A percentile compares a stretch with the other conserved stretches of the same genome.
These are phyloP conservation scores for Bombus difficillimus DNA, from an alignment of 1,140 invertebrate genomes.

Conservation along the genomic window DNA sequence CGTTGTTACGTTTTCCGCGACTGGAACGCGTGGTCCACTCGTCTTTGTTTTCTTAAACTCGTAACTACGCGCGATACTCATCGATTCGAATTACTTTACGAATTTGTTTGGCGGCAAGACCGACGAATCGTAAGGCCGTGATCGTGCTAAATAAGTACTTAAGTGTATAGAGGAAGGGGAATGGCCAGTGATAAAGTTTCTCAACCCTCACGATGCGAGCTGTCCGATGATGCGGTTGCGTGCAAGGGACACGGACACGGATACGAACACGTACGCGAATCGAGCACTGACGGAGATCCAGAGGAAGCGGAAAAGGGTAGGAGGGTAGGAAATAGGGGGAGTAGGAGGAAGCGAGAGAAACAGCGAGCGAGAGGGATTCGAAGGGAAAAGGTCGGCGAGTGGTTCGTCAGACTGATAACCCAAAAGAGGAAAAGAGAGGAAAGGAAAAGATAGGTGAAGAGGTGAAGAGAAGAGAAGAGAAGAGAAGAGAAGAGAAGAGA, in stretches of 20 bases:
- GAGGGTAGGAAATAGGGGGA: not conserved
- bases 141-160: not conserved
- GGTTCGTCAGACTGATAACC: constrained; percentile 75
- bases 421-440: constrained; percentile 36
- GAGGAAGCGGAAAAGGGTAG: constrained; percentile 1
- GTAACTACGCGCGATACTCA: not conserved
- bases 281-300: not conserved
- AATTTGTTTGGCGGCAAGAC: not conserved
- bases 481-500: constrained; percentile 57
- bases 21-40: constrained; percentile 1
- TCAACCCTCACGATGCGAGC: constrained; percentile 8
- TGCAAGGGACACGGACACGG: not conserved
- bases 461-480: constrained; percentile 18
- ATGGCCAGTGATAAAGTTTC: constrained; percentile 52
- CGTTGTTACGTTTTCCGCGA: constrained; percentile 25
- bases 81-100: not conserved
- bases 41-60: too few species aligned
- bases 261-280: constrained; percentile 1
- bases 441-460: not conserved
- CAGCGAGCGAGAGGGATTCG: not conserved
- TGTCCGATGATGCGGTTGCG: constrained; percentile 25
- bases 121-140: not conserved
- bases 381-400: constrained; percentile 35
- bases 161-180: not conserved
- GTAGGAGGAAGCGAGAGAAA: not conserved